These are phyloP conservation scores for Gavia stellata DNA, from an alignment of 2,113 vertebrate genomes.

Conservation along the genomic window DNA sequence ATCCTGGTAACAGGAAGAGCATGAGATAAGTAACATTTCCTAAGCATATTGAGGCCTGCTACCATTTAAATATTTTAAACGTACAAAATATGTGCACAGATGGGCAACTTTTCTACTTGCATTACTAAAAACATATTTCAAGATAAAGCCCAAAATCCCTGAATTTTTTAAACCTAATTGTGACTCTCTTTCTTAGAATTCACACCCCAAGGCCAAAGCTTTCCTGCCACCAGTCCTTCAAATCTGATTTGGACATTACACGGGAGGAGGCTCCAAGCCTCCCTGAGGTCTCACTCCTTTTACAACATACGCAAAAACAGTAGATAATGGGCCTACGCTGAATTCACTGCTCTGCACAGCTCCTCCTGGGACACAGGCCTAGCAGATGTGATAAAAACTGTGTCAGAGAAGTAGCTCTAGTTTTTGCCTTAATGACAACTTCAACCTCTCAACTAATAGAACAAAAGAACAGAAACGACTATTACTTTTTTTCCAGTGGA, in stretches of 20 bases:
- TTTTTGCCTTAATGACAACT: constrained; percentile 80
- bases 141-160: constrained; percentile 77
- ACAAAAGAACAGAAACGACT: constrained; percentile 68
- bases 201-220: constrained; percentile 80
- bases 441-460: constrained; percentile 75
- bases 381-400: constrained; percentile 80
- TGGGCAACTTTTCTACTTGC: constrained; percentile 73
- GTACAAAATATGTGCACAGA: constrained; percentile 74
- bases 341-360: constrained; percentile 69
- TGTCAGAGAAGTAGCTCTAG: constrained; percentile 74
- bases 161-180: constrained; percentile 84
- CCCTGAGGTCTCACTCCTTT: constrained; percentile 75
- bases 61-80: constrained; percentile 76
- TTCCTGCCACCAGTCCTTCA: constrained; percentile 79
- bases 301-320: constrained; percentile 67
- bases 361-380: constrained; percentile 75
- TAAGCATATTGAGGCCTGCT: constrained; percentile 63
- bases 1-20: background rate
- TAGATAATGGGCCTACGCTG: constrained; percentile 78
- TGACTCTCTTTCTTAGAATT: constrained; percentile 76
- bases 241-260: constrained; percentile 76
- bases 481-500: constrained; percentile 26
- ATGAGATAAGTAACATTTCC: constrained; percentile 65
- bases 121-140: constrained; percentile 72
- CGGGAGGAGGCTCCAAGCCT: constrained; percentile 74